phyloP scores from a whole-genome alignment of 2,888 invertebrate species.

The Phanerotoma sp. region DNA sequence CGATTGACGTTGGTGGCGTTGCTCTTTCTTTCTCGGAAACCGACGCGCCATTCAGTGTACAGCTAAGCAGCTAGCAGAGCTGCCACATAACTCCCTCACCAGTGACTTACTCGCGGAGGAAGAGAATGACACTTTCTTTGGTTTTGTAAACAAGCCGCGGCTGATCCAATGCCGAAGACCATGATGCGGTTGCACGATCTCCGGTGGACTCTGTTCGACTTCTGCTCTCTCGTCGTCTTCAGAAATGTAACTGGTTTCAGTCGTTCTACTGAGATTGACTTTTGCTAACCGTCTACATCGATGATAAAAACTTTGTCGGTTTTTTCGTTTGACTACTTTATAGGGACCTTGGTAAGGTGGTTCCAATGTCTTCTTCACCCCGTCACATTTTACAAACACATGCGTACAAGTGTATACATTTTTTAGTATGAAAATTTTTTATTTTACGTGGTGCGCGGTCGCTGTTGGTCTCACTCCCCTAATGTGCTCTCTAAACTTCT shows the following conservation, averaged over 20 bases:
- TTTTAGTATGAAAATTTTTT: conserved; percentile 6
- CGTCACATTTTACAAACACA: conserved; percentile 20
- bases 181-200: no score
- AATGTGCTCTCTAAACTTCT: conserved; percentile 19
- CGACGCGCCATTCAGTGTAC: no score
- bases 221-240: no score
- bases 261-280: conserved; percentile 17
- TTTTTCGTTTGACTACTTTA: conserved; percentile 12
- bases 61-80: no score
- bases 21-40: no score
- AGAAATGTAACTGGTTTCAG: conserved; percentile 26
- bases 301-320: conserved; percentile 17
- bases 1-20: no score
- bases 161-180: no score
- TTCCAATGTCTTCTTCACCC: conserved; percentile 21
- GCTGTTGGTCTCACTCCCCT: conserved; percentile 1
- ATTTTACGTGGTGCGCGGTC: conserved; percentile 23
- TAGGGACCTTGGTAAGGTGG: conserved; percentile 26
- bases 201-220: no score
- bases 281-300: conserved; percentile 4
- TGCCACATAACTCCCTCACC: no score
- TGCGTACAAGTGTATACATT: conserved; percentile 15
- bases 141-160: no score
- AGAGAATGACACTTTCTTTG: no score
- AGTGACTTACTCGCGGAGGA: no score